These are phyloP conservation scores for Sinocyclocheilus anophthalmus DNA, from an alignment of 2,113 vertebrate genomes.

Conservation along the genomic window DNA sequence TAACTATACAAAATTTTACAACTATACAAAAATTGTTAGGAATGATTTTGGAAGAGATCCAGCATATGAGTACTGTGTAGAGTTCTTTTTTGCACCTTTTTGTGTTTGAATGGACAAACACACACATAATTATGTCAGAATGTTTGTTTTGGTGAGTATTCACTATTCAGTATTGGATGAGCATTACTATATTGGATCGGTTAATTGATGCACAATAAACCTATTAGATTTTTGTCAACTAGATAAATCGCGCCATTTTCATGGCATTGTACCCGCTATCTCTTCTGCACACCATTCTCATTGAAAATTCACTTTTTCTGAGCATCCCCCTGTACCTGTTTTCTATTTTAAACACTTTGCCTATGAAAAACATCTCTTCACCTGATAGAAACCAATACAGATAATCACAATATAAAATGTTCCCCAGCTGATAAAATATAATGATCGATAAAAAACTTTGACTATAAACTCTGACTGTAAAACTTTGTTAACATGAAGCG, in stretches of 20 bases:
- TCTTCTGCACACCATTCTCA: not conserved
- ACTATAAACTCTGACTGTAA: not conserved
- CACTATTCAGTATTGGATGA: too few species aligned
- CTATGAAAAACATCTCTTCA: not conserved
- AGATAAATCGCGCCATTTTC: not conserved
- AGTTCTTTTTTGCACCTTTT: too few species aligned
- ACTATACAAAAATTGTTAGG: too few species aligned
- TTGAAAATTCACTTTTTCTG: not conserved
- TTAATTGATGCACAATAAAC: not conserved
- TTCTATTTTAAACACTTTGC: not conserved
- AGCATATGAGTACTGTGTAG: too few species aligned
- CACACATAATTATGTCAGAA: too few species aligned
- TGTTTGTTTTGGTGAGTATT: too few species aligned
- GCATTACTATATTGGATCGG: too few species aligned
- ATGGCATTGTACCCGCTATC: not conserved
- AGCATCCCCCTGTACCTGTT: not conserved
- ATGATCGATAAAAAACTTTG: too few species aligned
- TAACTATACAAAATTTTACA: too few species aligned
- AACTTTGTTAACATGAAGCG: slow-evolving; percentile 11
- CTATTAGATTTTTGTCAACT: not conserved
- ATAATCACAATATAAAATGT: not conserved
- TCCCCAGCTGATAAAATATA: too few species aligned
- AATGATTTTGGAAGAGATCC: too few species aligned
- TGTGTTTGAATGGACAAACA: too few species aligned
- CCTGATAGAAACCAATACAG: not conserved